Conservation (phyloP, 2,113 vertebrate species). For the Cinclus cinclus region DNA sequence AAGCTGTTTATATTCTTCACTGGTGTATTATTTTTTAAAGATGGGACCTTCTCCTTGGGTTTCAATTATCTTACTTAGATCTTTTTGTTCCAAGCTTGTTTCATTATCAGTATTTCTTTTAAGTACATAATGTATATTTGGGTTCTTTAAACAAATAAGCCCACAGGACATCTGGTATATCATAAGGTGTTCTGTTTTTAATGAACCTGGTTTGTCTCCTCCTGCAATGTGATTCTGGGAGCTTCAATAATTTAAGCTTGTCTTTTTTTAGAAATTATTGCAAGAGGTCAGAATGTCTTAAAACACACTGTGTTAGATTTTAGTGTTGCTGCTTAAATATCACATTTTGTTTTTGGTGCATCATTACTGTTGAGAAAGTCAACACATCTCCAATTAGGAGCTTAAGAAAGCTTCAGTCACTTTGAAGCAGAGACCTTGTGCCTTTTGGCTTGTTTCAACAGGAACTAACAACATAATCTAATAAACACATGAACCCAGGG, state of each 20-base stretch:
- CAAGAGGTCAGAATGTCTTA: neutral
- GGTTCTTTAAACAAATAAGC: neutral
- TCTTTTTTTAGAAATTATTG: neutral
- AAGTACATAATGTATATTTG: neutral
- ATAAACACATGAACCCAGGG: accelerated
- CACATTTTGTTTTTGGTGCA: neutral
- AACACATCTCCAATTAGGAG: neutral
- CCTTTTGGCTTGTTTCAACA: neutral
- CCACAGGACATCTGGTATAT: neutral
- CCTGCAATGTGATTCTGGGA: neutral
- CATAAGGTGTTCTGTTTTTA: neutral
- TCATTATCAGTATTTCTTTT: neutral
- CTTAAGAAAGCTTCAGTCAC: neutral
- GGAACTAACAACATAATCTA: neutral
- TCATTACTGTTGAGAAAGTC: neutral
- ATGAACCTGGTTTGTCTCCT: neutral
- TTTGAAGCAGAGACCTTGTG: neutral
- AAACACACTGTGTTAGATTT: neutral
- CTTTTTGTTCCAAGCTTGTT: neutral
- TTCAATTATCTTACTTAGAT: neutral
- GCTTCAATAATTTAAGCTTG: neutral
- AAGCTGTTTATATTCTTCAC: neutral
- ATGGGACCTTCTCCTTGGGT: neutral
- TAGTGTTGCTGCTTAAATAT: neutral
- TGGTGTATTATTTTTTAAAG: neutral